Base-by-base conservation (phyloP, 2,888 invertebrate species). In the Globia sparganii region DNA sequence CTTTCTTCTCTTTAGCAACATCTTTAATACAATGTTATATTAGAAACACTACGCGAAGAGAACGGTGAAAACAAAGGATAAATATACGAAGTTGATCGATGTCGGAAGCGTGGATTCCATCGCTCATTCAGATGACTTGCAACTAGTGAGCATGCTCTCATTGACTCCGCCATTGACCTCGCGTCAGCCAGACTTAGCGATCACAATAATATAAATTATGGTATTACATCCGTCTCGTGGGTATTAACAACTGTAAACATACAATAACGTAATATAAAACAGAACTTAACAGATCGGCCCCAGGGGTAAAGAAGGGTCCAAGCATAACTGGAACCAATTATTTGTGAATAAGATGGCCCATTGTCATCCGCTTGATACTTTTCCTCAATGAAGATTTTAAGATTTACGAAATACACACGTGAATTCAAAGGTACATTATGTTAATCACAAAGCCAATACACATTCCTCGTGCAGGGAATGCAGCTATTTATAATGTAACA, bases 121-220 rank as follows among this genome's bases (percentile, higher is more conserved):
- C 92, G 92, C 93, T 94, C 93, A 91, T 91, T 92, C 89, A 91
- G 89, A 95, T 96, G 96, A 96, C 96, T 96, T 96, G 96, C 96
- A 95, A 91, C 90, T 93, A 92, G 91, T 91, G 92, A 91, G 93
- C 93, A 94, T 95, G 94, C 92, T 95, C 95, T 96, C 95, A 95
- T 95, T 95, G 96, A 96, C 96, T 95, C 93, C 95, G 90, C 94
- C 90, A 94, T 94, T 96, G 96, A 96, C 96, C 96, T 92, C 93
- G 91, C 92, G 91, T 91, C 93, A 92, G 88, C 90, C 91, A 89
- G 89, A 91, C 88, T 90, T 90, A 91, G 90, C 86, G 92, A 94
- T 95, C 94, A 93, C 94, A 94, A 95, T 94, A 95, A 94, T 94
- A 94, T 93, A 94, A 95, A 95, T 95, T 94, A 95, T 93, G 92